These are phyloP conservation scores for Ficedula albicollis DNA, from an alignment of 2,797 vertebrate species.

Conservation along the genomic window DNA sequence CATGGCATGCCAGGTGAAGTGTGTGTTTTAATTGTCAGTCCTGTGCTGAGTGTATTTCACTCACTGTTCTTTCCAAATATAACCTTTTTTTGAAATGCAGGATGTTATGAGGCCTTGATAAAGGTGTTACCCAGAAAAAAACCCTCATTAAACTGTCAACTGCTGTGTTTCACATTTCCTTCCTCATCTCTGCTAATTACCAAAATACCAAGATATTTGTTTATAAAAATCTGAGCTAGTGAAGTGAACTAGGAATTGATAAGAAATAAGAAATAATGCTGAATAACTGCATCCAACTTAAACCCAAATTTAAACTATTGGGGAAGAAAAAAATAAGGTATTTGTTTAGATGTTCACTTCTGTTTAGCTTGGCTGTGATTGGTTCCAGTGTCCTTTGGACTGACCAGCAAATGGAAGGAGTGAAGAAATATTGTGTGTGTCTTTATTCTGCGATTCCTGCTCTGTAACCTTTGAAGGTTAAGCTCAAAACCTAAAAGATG, in stretches of 20 bases:
- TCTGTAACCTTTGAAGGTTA: neutral
- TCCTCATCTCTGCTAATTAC: conserved; percentile 51
- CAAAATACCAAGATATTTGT: conserved; percentile 28
- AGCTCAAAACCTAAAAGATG: neutral
- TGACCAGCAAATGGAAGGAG: neutral
- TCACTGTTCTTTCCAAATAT: conserved; percentile 8
- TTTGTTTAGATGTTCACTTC: neutral
- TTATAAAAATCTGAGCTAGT: conserved; percentile 18
- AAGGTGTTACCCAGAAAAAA: neutral
- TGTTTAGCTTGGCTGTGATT: neutral
- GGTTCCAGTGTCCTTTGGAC: neutral
- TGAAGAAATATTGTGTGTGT: neutral
- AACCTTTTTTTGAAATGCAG: neutral
- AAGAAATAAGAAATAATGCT: conserved; percentile 2
- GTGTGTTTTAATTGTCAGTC: conserved; percentile 31
- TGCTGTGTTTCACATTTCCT: conserved; percentile 37
- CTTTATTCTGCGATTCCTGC: neutral
- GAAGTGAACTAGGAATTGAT: neutral
- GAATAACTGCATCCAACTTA: neutral
- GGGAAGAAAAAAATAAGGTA: neutral
- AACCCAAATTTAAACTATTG: neutral
- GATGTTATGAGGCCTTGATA: neutral
- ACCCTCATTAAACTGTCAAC: conserved; percentile 53
- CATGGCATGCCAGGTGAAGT: neutral
- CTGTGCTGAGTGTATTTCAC: neutral